phyloP scores from a whole-genome alignment of 1,140 invertebrate genomes.

The Thalassaphorura encarpata region DNA sequence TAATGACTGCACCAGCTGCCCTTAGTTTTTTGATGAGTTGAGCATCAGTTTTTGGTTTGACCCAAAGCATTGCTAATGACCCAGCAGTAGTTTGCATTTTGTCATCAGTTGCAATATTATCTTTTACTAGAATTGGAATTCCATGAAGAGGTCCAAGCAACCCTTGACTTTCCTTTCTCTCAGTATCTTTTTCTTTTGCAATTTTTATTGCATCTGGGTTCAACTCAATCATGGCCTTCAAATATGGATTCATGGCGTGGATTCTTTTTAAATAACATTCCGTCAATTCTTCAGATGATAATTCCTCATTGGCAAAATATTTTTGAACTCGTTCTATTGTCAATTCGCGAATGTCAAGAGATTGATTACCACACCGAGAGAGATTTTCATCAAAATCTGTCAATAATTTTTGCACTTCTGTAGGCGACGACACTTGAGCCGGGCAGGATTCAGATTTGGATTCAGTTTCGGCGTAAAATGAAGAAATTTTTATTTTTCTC shows the following conservation, averaged over 20 bases:
- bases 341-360: background rate
- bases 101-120: slow-evolving; percentile 10
- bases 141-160: slow-evolving; percentile 4
- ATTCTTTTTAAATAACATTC: background rate
- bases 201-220: background rate
- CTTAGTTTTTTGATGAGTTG: slow-evolving; percentile 3
- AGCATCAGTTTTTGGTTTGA: slow-evolving; percentile 6
- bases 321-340: background rate
- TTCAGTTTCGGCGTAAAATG: too few species aligned
- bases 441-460: too few species aligned
- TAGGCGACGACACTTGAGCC: background rate
- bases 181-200: background rate
- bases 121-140: slow-evolving; percentile 16
- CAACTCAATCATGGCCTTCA: background rate
- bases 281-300: background rate
- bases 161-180: background rate
- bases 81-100: slow-evolving; percentile 12
- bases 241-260: background rate
- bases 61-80: slow-evolving; percentile 3
- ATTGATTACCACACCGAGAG: background rate
- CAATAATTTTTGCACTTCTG: background rate
- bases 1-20: slow-evolving; percentile 5
- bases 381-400: background rate
- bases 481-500: too few species aligned
- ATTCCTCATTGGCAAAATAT: background rate